Evolutionary conservation across 2,888 invertebrate genomes (phyloP).

Genomic region (Crossocerus cetratus): DNA sequence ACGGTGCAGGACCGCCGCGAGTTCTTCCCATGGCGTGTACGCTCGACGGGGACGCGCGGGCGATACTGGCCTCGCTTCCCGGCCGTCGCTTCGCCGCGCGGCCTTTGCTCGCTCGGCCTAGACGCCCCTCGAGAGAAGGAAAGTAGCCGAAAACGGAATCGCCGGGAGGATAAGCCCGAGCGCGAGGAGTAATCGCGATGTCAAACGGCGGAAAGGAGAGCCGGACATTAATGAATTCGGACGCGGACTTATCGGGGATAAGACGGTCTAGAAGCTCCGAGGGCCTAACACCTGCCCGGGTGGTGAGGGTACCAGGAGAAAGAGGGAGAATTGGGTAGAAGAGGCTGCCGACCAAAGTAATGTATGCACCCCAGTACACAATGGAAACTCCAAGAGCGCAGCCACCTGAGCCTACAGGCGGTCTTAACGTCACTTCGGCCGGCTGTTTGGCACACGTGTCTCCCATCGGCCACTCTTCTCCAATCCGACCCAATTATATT

Average conservation of each 20-base stretch:
- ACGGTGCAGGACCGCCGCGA: constrained; percentile 33
- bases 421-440: constrained; percentile 68
- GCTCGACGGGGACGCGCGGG: constrained; percentile 46
- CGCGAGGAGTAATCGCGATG: constrained; percentile 2
- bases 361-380: constrained; percentile 75
- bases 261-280: constrained; percentile 17
- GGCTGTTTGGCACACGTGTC: constrained; percentile 63
- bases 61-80: constrained; percentile 33
- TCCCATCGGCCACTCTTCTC: constrained; percentile 34
- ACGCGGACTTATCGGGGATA: constrained; percentile 36
- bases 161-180: not conserved
- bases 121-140: not conserved
- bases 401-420: constrained; percentile 76
- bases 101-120: constrained; percentile 6
- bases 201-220: constrained; percentile 28
- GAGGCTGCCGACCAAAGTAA: constrained; percentile 67
- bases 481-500: constrained; percentile 11
- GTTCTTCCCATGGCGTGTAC: constrained; percentile 57
- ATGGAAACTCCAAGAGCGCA: constrained; percentile 66
- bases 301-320: constrained; percentile 70
- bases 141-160: not conserved
- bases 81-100: constrained; percentile 28
- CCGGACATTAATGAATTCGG: constrained; percentile 67
- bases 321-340: constrained; percentile 39
- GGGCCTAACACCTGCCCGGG: constrained; percentile 72